Evolutionary conservation across 1,140 invertebrate genomes (phyloP).

Genomic region (Cherax destructor): DNA sequence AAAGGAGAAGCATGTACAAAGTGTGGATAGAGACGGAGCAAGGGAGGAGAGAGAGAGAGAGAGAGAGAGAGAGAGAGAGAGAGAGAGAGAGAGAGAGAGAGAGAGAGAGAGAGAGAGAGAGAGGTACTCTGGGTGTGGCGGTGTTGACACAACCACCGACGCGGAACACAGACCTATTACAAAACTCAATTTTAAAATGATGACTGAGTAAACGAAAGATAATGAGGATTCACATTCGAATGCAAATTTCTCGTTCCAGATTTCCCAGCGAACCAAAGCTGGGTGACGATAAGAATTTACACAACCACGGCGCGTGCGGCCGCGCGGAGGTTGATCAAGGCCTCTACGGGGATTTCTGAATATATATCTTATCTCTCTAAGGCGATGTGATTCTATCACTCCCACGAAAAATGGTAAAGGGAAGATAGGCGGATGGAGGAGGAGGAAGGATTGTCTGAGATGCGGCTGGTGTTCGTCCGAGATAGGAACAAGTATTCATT

Average conservation of each 20-base stretch:
- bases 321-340: no score
- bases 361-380: no score
- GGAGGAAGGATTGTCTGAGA: no score
- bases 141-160: neutral
- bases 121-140: neutral
- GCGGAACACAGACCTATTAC: neutral
- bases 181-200: slow-evolving; percentile 1
- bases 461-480: no score
- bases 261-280: neutral
- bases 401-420: no score
- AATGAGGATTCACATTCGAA: neutral
- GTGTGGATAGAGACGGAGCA: no score
- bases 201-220: neutral
- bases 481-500: no score
- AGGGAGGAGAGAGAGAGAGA: neutral
- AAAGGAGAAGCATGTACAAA: no score
- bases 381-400: no score
- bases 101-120: neutral
- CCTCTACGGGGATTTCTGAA: no score
- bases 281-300: neutral
- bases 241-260: neutral
- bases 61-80: neutral
- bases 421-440: no score
- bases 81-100: neutral
- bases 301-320: neutral